Base-by-base conservation (phyloP, 2,797 vertebrate species). In the Eutrigla gurnardus region DNA sequence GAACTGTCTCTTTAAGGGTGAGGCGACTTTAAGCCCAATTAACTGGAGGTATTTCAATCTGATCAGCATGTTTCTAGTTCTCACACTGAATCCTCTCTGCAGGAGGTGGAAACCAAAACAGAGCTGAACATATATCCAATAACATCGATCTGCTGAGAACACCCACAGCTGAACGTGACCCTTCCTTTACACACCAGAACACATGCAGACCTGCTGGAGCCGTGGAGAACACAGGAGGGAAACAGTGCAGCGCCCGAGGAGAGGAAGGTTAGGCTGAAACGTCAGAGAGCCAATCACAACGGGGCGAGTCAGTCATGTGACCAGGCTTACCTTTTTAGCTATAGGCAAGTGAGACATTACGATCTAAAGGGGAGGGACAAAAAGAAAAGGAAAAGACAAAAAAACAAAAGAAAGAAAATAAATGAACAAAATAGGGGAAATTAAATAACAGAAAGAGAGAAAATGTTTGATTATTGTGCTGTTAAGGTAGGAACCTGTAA, bases 321-420 rank as follows among this genome's bases (percentile, higher is more conserved):
- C 94, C 89, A 90, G 95, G 94, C 97, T 99, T 99, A 98, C 97
- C 97, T 99, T 93, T 43, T 97, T 95, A 96, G 95, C 96, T 96
- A 97, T 96, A 98, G 95, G 96, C 95, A 97, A 98, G 96, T 96
- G 96, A 97, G 94, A 97, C 96, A 98, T 96, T 97, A 98, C 96
- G 96, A 99, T 99, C 98, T 99, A 97, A 96, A 97, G 95, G 95
- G 93, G 49, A 7, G 63, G 52, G 59, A 67, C 93, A 76, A 33
- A 95, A 93, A 94, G 95, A 95, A 95, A 93, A 95, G 93, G 58
- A 40, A 70, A 47, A 47, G 50, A 13, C 61, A 55, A 65, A 14
- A 63, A 73, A 63, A 75, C 68, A 65, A 49, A 87, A 83, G 82
- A 64, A 61, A 3, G 61, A 36, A 62, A 52, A 52, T 1, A 68